Percentiles rank a stretch among this genome's conserved stretches.
These are phyloP conservation scores for Drosophila carrolli DNA, from an alignment of 1,140 invertebrate genomes.

Conservation along the genomic window DNA sequence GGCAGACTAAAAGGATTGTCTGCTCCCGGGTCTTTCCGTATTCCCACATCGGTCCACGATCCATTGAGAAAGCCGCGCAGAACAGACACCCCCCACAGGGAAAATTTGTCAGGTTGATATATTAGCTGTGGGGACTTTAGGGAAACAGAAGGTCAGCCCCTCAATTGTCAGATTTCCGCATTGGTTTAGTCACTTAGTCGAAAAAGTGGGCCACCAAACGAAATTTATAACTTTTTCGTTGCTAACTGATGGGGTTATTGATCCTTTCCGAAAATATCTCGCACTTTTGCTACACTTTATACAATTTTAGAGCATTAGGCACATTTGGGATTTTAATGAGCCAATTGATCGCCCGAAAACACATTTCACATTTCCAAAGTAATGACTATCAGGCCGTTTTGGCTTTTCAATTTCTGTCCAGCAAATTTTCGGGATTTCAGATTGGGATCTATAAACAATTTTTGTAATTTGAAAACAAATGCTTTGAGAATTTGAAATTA, in stretches of 20 bases:
- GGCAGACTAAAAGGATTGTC: conserved; percentile 26
- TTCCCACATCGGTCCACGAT: conserved; percentile 1
- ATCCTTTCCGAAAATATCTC: conserved; percentile 14
- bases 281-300: conserved; percentile 4
- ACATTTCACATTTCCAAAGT: conserved; percentile 28
- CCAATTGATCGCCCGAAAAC: conserved; percentile 30
- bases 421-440: neutral
- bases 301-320: conserved; percentile 15
- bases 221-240: conserved; percentile 31
- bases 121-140: conserved; percentile 32
- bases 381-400: conserved; percentile 20
- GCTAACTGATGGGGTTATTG: conserved; percentile 34
- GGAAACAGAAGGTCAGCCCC: conserved; percentile 31
- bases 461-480: neutral
- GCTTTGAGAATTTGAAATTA: neutral
- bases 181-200: conserved; percentile 13
- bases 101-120: conserved; percentile 66
- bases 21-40: conserved; percentile 20
- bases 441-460: neutral
- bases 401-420: neutral
- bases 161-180: conserved; percentile 62
- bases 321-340: conserved; percentile 28
- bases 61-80: neutral
- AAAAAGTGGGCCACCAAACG: conserved; percentile 40
- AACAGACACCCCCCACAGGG: conserved; percentile 9